Evolutionary conservation across 2,797 vertebrate species (phyloP).

Genomic region (Gambusia yucatana): DNA sequence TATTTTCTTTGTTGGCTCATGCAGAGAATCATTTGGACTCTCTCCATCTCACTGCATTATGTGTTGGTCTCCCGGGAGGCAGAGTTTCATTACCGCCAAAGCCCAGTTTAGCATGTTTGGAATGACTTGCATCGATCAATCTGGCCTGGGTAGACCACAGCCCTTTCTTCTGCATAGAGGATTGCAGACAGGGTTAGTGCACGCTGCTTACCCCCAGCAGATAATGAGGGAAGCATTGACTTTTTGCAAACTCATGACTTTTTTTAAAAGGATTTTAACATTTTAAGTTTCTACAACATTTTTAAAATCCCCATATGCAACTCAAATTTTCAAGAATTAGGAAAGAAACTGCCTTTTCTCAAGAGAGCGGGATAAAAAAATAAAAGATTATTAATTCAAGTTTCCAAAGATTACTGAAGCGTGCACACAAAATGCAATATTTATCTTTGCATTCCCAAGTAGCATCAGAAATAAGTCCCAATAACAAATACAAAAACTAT

Average conservation of each 20-base stretch:
- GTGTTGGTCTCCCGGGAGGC: constrained; percentile 50
- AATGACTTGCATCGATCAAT: constrained; percentile 62
- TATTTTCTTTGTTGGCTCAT: constrained; percentile 51
- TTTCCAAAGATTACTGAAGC: no score
- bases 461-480: background rate
- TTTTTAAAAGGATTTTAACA: background rate
- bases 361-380: no score
- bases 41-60: constrained; percentile 35
- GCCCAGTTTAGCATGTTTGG: constrained; percentile 64
- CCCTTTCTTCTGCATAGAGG: constrained; percentile 22
- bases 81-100: constrained; percentile 63
- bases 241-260: background rate
- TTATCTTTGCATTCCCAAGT: background rate
- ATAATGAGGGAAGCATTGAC: constrained; percentile 38
- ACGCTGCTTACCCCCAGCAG: constrained; percentile 31
- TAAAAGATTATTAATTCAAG: no score
- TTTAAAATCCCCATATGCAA: background rate
- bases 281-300: background rate
- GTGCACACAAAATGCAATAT: background rate
- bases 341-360: background rate
- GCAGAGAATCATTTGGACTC: constrained; percentile 38
- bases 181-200: constrained; percentile 23
- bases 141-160: constrained; percentile 44
- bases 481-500: background rate
- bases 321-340: background rate